phyloP scores from a whole-genome alignment of 2,113 vertebrate species.

The Lophotis ruficrista region DNA sequence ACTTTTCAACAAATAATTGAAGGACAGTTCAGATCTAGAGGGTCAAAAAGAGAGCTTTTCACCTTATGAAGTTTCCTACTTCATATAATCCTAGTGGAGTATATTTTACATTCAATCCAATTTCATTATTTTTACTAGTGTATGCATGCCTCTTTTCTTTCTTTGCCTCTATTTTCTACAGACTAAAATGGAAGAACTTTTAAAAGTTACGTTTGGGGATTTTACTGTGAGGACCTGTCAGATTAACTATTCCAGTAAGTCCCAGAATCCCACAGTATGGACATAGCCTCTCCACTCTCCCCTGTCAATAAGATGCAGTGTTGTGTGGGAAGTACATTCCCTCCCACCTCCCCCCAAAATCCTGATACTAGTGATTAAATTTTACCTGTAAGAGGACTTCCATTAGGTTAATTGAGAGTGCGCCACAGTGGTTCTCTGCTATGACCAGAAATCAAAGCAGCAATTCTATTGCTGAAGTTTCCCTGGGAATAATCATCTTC shows the following conservation, averaged over 20 bases:
- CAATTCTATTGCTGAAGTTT: background rate
- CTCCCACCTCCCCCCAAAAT: rapidly evolving
- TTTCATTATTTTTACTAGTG: background rate
- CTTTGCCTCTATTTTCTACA: background rate
- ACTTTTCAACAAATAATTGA: background rate
- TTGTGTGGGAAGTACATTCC: background rate
- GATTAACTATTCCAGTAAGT: background rate
- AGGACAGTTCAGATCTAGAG: background rate
- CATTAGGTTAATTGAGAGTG: background rate
- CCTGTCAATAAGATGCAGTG: background rate
- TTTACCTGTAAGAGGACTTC: background rate
- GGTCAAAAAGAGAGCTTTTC: background rate
- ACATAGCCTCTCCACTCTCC: background rate
- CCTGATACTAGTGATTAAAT: background rate
- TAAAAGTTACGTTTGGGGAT: background rate
- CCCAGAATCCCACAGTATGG: background rate
- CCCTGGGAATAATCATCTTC: background rate
- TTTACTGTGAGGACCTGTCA: background rate
- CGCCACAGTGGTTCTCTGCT: background rate
- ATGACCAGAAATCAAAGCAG: background rate
- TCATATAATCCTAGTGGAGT: background rate
- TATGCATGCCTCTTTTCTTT: background rate
- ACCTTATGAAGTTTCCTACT: background rate
- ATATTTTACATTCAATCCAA: background rate
- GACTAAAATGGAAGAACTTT: background rate